A percentile compares a stretch with the other conserved stretches of the same genome.
Evolutionary conservation across 2,888 invertebrate genomes (phyloP).

Genomic region (Eristalinus sepulchralis): DNA sequence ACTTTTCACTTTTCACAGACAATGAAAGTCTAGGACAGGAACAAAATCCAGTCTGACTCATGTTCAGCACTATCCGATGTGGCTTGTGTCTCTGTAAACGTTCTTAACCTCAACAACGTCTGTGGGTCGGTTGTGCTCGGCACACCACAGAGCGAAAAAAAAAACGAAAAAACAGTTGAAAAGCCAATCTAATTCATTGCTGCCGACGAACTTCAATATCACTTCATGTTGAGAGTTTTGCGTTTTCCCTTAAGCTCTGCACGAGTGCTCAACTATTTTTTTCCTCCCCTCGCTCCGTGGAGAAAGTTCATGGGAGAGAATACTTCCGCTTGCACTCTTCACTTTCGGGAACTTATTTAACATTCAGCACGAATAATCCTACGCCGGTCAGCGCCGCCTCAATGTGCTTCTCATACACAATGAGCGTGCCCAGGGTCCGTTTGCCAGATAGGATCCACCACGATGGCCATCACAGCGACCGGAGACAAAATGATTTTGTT

Average conservation of each 20-base stretch:
- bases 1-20: background rate
- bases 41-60: background rate
- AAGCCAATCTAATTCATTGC: conserved; percentile 27
- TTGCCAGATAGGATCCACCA: background rate
- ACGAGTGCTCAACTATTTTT: background rate
- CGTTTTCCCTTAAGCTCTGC: background rate
- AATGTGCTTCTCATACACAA: conserved; percentile 50
- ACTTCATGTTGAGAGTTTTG: conserved; percentile 14
- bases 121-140: background rate
- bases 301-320: background rate
- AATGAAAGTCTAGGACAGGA: background rate
- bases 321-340: background rate
- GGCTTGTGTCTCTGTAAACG: background rate
- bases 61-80: background rate
- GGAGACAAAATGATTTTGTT: conserved; percentile 44
- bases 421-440: conserved; percentile 7
- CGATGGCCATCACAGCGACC: background rate
- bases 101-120: background rate
- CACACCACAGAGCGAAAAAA: background rate
- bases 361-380: conserved; percentile 54
- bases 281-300: background rate
- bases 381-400: conserved; percentile 38
- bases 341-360: conserved; percentile 55
- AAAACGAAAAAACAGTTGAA: background rate
- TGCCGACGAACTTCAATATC: conserved; percentile 15